phyloP scores from a whole-genome alignment of 2,797 vertebrate species.

The Lateolabrax maculatus region DNA sequence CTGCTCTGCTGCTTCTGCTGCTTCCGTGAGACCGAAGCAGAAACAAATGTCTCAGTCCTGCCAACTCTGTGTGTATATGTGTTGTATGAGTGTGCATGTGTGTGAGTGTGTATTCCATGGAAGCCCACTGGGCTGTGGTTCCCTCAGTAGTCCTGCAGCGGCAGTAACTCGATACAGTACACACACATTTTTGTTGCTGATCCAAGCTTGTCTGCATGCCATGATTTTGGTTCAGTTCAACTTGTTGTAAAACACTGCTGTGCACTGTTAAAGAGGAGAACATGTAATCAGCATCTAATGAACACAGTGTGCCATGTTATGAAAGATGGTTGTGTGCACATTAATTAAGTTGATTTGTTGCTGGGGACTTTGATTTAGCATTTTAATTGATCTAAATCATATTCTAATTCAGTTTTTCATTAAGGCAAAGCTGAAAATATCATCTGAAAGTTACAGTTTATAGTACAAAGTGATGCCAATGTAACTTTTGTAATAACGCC shows the following conservation, averaged over 20 bases:
- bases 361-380: conserved; percentile 33
- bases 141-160: conserved; percentile 75
- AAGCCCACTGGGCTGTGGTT: conserved; percentile 77
- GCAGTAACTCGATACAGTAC: conserved; percentile 80
- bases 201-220: conserved; percentile 80
- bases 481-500: neutral
- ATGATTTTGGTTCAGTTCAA: conserved; percentile 70
- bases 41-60: conserved; percentile 72
- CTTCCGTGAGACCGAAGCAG: conserved; percentile 78
- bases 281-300: conserved; percentile 70
- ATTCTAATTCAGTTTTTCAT: conserved; percentile 18
- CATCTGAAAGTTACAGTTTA: conserved; percentile 20
- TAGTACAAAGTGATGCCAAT: neutral
- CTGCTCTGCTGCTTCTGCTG: conserved; percentile 62
- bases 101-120: conserved; percentile 55
- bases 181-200: conserved; percentile 83
- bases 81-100: conserved; percentile 31
- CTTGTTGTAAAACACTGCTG: conserved; percentile 78
- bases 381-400: conserved; percentile 43
- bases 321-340: conserved; percentile 47
- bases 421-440: conserved; percentile 27
- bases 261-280: conserved; percentile 66
- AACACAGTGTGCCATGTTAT: conserved; percentile 54
- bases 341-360: conserved; percentile 54
- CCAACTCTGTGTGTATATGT: conserved; percentile 62